Percentiles rank a stretch among this genome's conserved stretches.
Evolutionary conservation across 2,888 invertebrate genomes (phyloP).

Genomic region (Zhuqinia jingwanae): DNA sequence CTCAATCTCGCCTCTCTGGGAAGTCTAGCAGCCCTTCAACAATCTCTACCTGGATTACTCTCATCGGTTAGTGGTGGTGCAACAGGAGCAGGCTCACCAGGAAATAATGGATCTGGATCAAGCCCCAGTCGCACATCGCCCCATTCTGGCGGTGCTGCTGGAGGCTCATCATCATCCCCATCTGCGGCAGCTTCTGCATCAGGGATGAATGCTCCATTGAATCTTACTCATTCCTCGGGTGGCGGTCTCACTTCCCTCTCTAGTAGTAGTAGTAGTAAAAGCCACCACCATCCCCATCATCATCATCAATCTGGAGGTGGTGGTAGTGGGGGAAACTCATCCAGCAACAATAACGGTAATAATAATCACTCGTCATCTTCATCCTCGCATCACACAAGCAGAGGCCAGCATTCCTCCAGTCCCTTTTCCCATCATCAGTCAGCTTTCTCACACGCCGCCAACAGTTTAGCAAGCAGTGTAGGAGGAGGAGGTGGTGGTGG

Average conservation of each 20-base stretch:
- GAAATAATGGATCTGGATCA: constrained; percentile 59
- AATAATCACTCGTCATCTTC: constrained; percentile 51
- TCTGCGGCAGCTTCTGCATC: constrained; percentile 44
- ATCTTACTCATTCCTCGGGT: constrained; percentile 75
- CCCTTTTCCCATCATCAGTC: constrained; percentile 59
- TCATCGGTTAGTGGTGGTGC: constrained; percentile 62
- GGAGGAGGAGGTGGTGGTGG: constrained; percentile 13
- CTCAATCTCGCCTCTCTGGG: constrained; percentile 89
- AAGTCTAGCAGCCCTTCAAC: constrained; percentile 88
- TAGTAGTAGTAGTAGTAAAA: too few relatives aligned
- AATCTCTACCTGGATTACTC: constrained; percentile 84
- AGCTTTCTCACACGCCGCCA: constrained; percentile 61
- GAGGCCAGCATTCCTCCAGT: constrained; percentile 66
- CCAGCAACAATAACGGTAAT: constrained; percentile 20
- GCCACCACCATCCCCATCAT: constrained; percentile 62
- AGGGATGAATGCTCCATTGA: constrained; percentile 74
- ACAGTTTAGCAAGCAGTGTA: constrained; percentile 33
- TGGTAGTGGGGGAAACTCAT: constrained; percentile 30
- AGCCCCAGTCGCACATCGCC: constrained; percentile 70
- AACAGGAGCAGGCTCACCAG: constrained; percentile 26
- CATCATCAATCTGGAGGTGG: constrained; percentile 7
- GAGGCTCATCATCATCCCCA: constrained; percentile 61
- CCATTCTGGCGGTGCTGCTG: constrained; percentile 57
- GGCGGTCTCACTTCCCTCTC: constrained; percentile 4
- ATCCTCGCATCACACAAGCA: constrained; percentile 48